These are phyloP conservation scores for Protonibea diacanthus DNA, from an alignment of 2,797 vertebrate species.

Conservation along the genomic window DNA sequence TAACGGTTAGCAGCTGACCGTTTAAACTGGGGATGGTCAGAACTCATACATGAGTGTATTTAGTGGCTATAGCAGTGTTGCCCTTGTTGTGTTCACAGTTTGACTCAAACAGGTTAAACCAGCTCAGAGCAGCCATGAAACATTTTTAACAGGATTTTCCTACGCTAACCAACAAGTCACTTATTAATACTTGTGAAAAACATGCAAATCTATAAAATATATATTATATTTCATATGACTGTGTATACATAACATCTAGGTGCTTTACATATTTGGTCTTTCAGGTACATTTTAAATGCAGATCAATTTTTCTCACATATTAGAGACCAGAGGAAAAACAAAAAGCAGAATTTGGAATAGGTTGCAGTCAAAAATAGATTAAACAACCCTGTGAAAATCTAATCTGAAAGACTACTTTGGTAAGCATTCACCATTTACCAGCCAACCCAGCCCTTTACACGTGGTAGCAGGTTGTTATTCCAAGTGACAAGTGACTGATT, in stretches of 20 bases:
- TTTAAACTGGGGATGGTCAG: background rate
- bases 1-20: background rate
- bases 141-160: background rate
- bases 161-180: background rate
- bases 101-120: constrained; percentile 34
- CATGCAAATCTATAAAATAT: no score
- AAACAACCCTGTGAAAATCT: constrained; percentile 1
- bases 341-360: constrained; percentile 10
- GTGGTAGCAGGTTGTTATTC: background rate
- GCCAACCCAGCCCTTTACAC: background rate
- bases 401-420: constrained; percentile 2
- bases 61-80: background rate
- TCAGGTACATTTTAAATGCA: background rate
- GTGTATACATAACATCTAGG: background rate
- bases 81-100: background rate
- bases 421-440: background rate
- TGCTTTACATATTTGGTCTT: background rate
- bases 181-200: background rate
- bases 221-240: background rate
- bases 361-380: constrained; percentile 44
- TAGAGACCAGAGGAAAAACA: background rate
- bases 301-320: background rate
- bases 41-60: background rate
- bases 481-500: background rate
- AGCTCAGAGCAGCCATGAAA: constrained; percentile 7